Evolutionary conservation across 2,888 invertebrate genomes (phyloP), one percentile per base, ranked within the genome.

Genomic region (Aricia artaxerxes): DNA sequence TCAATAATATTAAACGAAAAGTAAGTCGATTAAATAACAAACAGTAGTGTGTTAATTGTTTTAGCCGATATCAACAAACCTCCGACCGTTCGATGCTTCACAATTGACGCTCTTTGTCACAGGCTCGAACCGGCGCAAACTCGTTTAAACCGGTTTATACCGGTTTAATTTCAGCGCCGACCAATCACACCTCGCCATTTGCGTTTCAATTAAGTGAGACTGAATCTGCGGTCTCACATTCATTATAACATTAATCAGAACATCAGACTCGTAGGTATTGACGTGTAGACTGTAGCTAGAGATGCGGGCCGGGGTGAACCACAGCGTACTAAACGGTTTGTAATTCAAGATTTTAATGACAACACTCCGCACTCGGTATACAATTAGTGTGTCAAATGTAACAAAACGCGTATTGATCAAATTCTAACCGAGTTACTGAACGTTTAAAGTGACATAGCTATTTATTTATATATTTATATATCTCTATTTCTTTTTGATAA

Each of bases 181-280:
- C 87, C 89, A 88, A 90, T 92, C 90, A 87, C 91, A 91, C 89
- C 90, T 88, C 88, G 85, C 88, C 91, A 91, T 92, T 92, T 91
- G 91, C 90, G 91, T 91, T 92, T 90, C 92, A 92, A 92, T 93
- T 92, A 92, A 89, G 89, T 82, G 83, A 85, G 84, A 87, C 87
- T 86, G 88, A 88, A 86, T 86, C 87, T 86, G 90, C 86, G 90
- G 91, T 90, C 88, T 83, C 83, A 87, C 84, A 84, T 89, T 90
- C 89, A 90, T 91, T 89, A 90, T 85, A 89, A 91, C 89, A 91
- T 91, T 89, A 89, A 91, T 90, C 83, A 82, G 82, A 83, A 83
- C 81, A 83, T 83, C 83, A 82, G 81, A 82, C 80, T 81, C 79
- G 80, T 80, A 60, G 78, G 73, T 81, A 79, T 82, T 80, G 72